These are phyloP conservation scores for Porites australiensis DNA, from an alignment of 64 coral and sea anemone species.

Conservation along the genomic window DNA sequence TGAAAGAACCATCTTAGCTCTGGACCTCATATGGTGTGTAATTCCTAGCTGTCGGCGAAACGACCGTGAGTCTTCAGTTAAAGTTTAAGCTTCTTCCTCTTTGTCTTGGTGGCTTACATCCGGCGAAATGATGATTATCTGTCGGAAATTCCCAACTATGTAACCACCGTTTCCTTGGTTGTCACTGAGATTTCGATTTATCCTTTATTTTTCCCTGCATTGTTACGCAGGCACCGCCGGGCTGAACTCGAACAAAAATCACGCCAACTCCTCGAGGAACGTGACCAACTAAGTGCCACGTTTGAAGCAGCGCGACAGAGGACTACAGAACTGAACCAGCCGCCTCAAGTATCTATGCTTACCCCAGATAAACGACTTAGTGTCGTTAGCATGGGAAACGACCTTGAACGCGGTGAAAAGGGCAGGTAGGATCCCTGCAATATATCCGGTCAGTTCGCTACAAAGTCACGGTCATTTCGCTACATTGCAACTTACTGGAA, in stretches of 20 bases:
- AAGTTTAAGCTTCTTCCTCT: too few relatives aligned
- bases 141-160: too few relatives aligned
- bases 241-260: constrained; percentile 90
- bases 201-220: neutral
- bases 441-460: too few relatives aligned
- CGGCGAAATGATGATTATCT: too few relatives aligned
- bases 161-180: too few relatives aligned
- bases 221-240: constrained; percentile 56
- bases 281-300: constrained; percentile 80
- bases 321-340: constrained; percentile 71
- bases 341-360: constrained; percentile 38
- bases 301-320: constrained; percentile 81
- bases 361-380: constrained; percentile 20
- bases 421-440: constrained; percentile 8
- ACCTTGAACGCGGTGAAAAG: constrained; percentile 36
- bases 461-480: too few relatives aligned
- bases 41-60: too few relatives aligned
- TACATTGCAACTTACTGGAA: too few relatives aligned
- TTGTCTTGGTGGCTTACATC: too few relatives aligned
- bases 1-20: too few relatives aligned
- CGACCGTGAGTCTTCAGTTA: too few relatives aligned
- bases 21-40: too few relatives aligned
- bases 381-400: constrained; percentile 37
- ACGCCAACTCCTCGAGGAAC: constrained; percentile 80
- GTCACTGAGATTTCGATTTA: neutral